phyloP scores from a whole-genome alignment of 2,888 invertebrate species.

The Rugalucina vietnamica region DNA sequence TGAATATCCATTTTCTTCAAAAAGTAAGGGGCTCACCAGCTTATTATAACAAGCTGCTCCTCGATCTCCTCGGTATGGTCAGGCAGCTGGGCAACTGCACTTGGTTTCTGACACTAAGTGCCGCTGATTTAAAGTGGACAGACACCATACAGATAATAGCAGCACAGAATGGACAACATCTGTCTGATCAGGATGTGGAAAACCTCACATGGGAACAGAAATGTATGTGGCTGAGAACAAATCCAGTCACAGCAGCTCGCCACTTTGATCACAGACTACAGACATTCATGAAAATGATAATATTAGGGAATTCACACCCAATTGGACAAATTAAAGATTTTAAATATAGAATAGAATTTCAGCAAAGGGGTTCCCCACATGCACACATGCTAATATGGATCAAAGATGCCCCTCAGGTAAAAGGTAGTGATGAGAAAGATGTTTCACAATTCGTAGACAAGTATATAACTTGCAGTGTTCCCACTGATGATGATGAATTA shows the following conservation, averaged over 20 bases:
- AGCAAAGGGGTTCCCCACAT: conserved; percentile 64
- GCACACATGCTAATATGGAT: conserved; percentile 58
- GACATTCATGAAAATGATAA: conserved; percentile 1
- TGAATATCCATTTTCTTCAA: conserved; percentile 42
- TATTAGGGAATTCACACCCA: conserved; percentile 20
- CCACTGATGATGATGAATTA: conserved; percentile 18
- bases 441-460: conserved; percentile 34
- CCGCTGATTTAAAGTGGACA: conserved; percentile 65
- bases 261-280: conserved; percentile 62
- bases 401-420: conserved; percentile 43
- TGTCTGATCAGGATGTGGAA: conserved; percentile 27
- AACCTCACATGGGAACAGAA: conserved; percentile 41
- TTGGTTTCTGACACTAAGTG: conserved; percentile 64
- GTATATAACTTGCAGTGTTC: conserved; percentile 39
- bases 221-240: conserved; percentile 31
- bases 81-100: conserved; percentile 66
- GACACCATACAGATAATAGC: conserved; percentile 59
- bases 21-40: conserved; percentile 57
- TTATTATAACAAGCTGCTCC: conserved; percentile 52
- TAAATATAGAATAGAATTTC: conserved; percentile 61
- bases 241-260: conserved; percentile 63
- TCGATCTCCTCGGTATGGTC: conserved; percentile 66
- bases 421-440: conserved; percentile 29
- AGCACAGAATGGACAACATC: conserved; percentile 28
- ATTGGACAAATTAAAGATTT: conserved; percentile 56